These are phyloP conservation scores for Ornithoptera alexandrae DNA, from an alignment of 2,888 invertebrate genomes.

Conservation along the genomic window DNA sequence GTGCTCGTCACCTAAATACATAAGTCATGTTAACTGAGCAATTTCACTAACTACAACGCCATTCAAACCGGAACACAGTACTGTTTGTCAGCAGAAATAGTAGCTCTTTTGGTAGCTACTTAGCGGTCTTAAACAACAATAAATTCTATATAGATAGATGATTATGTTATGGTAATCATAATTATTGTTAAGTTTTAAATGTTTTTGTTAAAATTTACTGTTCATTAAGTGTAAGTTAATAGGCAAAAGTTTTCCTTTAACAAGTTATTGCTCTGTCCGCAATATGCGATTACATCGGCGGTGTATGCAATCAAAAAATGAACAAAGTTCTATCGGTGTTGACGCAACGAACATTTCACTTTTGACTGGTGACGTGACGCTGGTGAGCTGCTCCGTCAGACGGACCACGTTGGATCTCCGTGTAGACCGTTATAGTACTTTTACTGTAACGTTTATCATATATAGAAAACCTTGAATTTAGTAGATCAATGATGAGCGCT, in stretches of 20 bases:
- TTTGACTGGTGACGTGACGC: slow-evolving; percentile 42
- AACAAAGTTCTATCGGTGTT: slow-evolving; percentile 34
- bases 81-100: too few species aligned
- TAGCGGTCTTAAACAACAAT: too few species aligned
- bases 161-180: too few species aligned
- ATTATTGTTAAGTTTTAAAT: too few species aligned
- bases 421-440: not conserved
- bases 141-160: too few species aligned
- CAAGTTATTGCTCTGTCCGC: not conserved
- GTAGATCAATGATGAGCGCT: not conserved
- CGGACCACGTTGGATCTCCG: slow-evolving; percentile 20
- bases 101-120: too few species aligned
- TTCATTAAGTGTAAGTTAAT: too few species aligned
- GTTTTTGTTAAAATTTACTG: too few species aligned
- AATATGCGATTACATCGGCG: slow-evolving; percentile 9
- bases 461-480: not conserved
- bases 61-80: too few species aligned
- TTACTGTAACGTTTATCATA: not conserved
- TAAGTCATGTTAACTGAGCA: too few species aligned
- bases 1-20: too few species aligned
- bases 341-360: slow-evolving; percentile 44
- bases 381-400: slow-evolving; percentile 11
- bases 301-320: slow-evolving; percentile 31
- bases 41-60: too few species aligned
- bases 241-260: not conserved